phyloP scores from a whole-genome alignment of 2,888 invertebrate species.

The Macaria liturata region DNA sequence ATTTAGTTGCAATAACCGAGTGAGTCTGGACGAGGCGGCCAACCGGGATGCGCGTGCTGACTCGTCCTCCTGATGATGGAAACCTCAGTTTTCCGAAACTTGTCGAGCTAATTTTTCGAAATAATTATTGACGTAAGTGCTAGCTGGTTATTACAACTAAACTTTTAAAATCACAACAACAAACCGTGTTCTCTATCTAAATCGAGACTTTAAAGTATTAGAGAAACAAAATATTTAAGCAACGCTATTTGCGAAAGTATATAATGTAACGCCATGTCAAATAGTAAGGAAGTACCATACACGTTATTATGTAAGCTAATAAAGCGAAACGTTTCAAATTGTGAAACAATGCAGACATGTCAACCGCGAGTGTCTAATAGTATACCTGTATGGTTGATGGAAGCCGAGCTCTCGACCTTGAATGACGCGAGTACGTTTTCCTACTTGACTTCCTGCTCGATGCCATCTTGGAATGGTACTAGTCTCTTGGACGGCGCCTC shows the following conservation, averaged over 20 bases:
- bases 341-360: slow-evolving; percentile 60
- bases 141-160: no score
- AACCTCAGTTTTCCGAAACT: no score
- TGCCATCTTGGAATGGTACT: slow-evolving; percentile 67
- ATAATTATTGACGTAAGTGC: no score
- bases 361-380: slow-evolving; percentile 54
- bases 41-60: no score
- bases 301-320: slow-evolving; percentile 36
- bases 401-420: slow-evolving; percentile 69
- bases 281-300: slow-evolving; percentile 32
- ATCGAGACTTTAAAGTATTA: slow-evolving; percentile 33
- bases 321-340: slow-evolving; percentile 61
- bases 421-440: slow-evolving; percentile 76
- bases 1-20: no score
- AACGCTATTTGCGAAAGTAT: slow-evolving; percentile 11
- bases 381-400: slow-evolving; percentile 53
- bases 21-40: no score
- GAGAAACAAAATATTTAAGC: slow-evolving; percentile 11
- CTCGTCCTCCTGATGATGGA: no score
- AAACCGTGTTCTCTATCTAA: background rate
- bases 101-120: no score
- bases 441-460: slow-evolving; percentile 78
- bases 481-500: slow-evolving; percentile 46
- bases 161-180: no score
- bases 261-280: slow-evolving; percentile 19